These are phyloP conservation scores for Oceanodroma tethys DNA, from an alignment of 2,113 vertebrate genomes.

Conservation along the genomic window DNA sequence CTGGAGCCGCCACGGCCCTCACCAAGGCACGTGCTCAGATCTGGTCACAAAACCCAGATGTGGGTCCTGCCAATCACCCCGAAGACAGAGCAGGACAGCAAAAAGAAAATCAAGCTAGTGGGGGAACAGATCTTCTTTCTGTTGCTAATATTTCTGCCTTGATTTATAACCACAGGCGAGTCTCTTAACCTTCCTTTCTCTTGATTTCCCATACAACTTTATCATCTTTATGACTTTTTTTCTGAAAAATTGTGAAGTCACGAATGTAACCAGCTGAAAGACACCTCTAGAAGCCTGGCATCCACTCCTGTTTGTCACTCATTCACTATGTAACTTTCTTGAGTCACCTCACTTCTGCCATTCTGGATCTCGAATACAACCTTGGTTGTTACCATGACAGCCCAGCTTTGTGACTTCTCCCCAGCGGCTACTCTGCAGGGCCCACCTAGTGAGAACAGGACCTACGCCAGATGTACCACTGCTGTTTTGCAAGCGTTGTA, in stretches of 20 bases:
- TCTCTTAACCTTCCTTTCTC: background rate
- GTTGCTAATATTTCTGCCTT: background rate
- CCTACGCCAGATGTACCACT: fast-evolving
- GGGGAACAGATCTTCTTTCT: background rate
- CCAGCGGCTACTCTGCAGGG: fast-evolving
- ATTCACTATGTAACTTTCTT: background rate
- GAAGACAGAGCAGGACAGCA: background rate
- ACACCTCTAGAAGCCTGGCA: background rate
- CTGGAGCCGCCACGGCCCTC: background rate
- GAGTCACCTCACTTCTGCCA: background rate
- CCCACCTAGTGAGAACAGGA: background rate
- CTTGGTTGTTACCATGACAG: background rate
- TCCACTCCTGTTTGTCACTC: background rate
- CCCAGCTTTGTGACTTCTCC: background rate
- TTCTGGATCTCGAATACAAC: background rate
- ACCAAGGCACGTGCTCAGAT: fast-evolving
- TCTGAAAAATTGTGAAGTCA: background rate
- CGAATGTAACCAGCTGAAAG: background rate
- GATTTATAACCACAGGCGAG: background rate
- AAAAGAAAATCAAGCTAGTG: background rate
- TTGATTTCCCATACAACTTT: background rate
- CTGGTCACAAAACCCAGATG: background rate
- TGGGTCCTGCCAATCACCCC: background rate
- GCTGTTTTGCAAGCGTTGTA: background rate
- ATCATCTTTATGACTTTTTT: background rate